phyloP scores from a whole-genome alignment of 2,797 vertebrate species.

The Tokudaia tokunoshimensis region DNA sequence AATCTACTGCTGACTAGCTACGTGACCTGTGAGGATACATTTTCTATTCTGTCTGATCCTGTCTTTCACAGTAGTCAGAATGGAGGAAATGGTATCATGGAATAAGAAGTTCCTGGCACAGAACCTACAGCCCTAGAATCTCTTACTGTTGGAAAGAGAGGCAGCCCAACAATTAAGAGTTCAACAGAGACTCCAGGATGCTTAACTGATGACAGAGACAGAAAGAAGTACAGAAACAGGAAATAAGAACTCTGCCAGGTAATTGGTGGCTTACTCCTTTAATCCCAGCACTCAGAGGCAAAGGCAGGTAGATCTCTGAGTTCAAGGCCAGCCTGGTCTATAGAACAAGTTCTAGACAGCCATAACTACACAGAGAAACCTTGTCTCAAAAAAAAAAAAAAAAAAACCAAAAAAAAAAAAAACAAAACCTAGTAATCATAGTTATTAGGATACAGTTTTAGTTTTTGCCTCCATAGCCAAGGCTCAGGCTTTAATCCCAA shows the following conservation, averaged over 20 bases:
- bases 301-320: not conserved
- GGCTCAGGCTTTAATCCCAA: not conserved
- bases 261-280: not conserved
- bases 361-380: not conserved
- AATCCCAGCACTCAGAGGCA: not conserved
- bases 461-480: not conserved
- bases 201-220: not conserved
- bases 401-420: no score
- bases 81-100: not conserved
- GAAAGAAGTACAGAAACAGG: not conserved
- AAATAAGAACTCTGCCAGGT: not conserved
- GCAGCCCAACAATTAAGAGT: not conserved
- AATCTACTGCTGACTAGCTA: not conserved
- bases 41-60: not conserved
- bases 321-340: not conserved
- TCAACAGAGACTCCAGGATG: not conserved
- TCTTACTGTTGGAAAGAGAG: not conserved
- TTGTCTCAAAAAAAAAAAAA: not conserved
- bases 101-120: slow-evolving; percentile 5
- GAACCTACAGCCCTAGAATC: not conserved
- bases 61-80: not conserved
- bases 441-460: not conserved
- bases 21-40: not conserved
- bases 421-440: not conserved
- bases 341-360: not conserved